These are phyloP conservation scores for Conomelus anceps DNA, from an alignment of 2,888 invertebrate genomes.

Conservation along the genomic window DNA sequence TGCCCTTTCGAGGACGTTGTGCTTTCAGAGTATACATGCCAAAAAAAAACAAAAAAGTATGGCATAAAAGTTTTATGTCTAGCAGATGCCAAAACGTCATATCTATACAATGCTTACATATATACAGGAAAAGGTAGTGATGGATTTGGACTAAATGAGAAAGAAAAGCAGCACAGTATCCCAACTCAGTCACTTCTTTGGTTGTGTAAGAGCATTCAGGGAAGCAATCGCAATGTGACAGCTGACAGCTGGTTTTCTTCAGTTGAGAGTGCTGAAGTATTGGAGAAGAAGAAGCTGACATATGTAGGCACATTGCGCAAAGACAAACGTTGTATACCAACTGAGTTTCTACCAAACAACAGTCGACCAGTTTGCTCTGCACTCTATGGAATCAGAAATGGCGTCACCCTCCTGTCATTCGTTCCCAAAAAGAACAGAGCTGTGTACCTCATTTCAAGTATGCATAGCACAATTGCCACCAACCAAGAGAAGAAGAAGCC, in stretches of 20 bases:
- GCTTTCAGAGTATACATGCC: too few relatives aligned
- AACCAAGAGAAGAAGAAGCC: conserved; percentile 18
- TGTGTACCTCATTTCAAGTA: conserved; percentile 25
- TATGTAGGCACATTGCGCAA: conserved; percentile 17
- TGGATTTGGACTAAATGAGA: conserved; percentile 31
- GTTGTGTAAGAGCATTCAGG: too few relatives aligned
- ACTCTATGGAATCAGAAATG: conserved; percentile 20
- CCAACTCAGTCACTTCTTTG: conserved; percentile 36
- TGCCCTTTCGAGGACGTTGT: not conserved
- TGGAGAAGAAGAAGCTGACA: not conserved
- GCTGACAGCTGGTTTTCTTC: conserved; percentile 38
- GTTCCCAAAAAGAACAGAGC: too few relatives aligned
- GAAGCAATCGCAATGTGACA: too few relatives aligned
- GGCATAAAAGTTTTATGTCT: not conserved
- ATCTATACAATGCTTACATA: too few relatives aligned
- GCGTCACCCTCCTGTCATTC: conserved; percentile 20
- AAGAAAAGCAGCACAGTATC: too few relatives aligned
- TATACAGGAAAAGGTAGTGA: too few relatives aligned
- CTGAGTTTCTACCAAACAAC: conserved; percentile 15
- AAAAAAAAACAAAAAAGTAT: not conserved
- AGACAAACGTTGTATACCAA: conserved; percentile 20
- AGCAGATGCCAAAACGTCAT: conserved; percentile 31
- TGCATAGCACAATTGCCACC: conserved; percentile 15
- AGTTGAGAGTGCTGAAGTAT: conserved; percentile 32
- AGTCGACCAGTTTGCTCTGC: conserved; percentile 4